A percentile compares a stretch with the other conserved stretches of the same genome.
These are phyloP conservation scores for Eretmochelys imbricata DNA, from an alignment of 2,113 vertebrate genomes.

Conservation along the genomic window DNA sequence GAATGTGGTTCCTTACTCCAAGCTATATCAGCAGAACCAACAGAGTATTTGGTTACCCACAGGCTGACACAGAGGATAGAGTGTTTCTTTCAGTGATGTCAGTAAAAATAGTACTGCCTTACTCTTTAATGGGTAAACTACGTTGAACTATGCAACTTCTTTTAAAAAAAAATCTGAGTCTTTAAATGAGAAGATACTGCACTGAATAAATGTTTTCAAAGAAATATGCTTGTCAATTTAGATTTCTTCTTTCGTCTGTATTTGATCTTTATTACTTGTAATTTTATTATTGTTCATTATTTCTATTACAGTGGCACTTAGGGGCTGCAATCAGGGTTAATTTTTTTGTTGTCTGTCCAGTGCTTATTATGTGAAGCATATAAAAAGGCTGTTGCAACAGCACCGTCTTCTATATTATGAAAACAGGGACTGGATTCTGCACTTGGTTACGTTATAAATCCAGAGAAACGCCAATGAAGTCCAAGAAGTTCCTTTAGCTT, in stretches of 20 bases:
- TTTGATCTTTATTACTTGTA: background rate
- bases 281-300: too few species aligned
- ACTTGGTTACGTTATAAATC: background rate
- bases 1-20: background rate
- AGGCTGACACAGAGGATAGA: background rate
- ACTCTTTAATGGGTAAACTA: background rate
- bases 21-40: background rate
- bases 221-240: background rate
- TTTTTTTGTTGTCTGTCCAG: background rate
- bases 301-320: background rate
- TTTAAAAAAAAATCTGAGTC: background rate
- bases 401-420: background rate
- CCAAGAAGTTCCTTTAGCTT: background rate
- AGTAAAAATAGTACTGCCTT: background rate
- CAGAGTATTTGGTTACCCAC: background rate
- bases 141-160: background rate
- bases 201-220: background rate
- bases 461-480: background rate
- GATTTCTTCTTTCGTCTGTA: background rate
- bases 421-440: background rate
- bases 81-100: background rate
- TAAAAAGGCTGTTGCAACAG: background rate
- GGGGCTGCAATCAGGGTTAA: background rate
- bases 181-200: background rate
- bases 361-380: background rate